Conservation (phyloP, 2,888 invertebrate species). For the Colletes collaris region DNA sequence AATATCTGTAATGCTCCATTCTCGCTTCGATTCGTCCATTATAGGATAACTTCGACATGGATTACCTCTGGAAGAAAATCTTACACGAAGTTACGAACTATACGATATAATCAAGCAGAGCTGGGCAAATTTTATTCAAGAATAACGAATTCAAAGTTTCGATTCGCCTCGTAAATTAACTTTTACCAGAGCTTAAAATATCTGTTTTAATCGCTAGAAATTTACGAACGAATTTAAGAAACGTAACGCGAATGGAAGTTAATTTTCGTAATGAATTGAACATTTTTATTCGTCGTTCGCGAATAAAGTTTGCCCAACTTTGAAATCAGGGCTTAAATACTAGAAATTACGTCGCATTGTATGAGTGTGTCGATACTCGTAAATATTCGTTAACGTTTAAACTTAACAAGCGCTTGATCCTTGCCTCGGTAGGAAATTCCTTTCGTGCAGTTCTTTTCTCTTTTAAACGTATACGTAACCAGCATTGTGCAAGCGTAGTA, state of each 20-base stretch:
- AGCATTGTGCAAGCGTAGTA: constrained; percentile 29
- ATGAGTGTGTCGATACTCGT: constrained; percentile 10
- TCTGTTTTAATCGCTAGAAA: too few relatives aligned
- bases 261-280: too few relatives aligned
- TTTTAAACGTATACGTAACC: not conserved
- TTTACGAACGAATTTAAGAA: too few relatives aligned
- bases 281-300: too few relatives aligned
- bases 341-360: constrained; percentile 43
- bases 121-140: too few relatives aligned
- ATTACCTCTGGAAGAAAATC: constrained; percentile 24
- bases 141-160: too few relatives aligned
- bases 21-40: not conserved
- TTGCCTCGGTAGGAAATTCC: constrained; percentile 19
- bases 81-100: constrained; percentile 39
- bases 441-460: constrained; percentile 19
- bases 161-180: too few relatives aligned
- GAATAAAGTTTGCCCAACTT: too few relatives aligned
- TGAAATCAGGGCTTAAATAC: constrained; percentile 12
- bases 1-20: constrained; percentile 5
- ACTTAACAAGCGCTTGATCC: not conserved
- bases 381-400: not conserved
- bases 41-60: not conserved
- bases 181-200: too few relatives aligned
- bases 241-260: too few relatives aligned
- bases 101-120: constrained; percentile 1